Base-by-base conservation (phyloP, 1,140 invertebrate species). In the Orius insidiosus region DNA sequence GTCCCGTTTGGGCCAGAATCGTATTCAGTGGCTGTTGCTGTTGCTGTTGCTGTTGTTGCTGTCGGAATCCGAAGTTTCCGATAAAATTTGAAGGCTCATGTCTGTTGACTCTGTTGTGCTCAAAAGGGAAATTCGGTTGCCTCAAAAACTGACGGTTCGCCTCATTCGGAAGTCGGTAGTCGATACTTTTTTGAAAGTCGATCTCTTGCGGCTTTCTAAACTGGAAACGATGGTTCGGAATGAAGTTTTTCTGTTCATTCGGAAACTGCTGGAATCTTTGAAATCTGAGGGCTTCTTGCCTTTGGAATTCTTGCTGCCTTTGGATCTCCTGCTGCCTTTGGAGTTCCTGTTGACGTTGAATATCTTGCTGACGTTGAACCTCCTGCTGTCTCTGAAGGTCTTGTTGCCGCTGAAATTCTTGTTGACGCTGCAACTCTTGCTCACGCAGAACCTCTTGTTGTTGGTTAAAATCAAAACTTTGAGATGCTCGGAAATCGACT, bases 381-480 rank as follows among this genome's bases (percentile, higher is more conserved):
- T 48, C 50, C 35, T 49, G 45, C 11, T 40, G 53, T 16, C 43
- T 44, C 35, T 39, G 46, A 15, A 53, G 51, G 42, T 47, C n/a
- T 44, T 73, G 64, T 16, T 70, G 62, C 14, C 65, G 57, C 30
- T 61, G 59, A 51, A 62, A 50, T 44, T 59, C 57, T 63, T 66
- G 66, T 47, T 66, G 65, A 47, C 74, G 69, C 14, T 70, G 63
- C 38, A 71, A 60, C 47, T 66, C 63, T 38, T 61, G 56, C 3
- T 8, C 9, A 1, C 72, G 59, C 8, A 80, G 61, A 45, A 77
- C 63, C 51, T 80, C 72, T 34, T 79, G 72, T 53, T 80, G 76
- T 54, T 79, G 74, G 45, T 69, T 67, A 55, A 80, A 76, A 1
- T 24, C 11, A 2, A 8, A 10, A 39, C 9, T 30, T 2, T 10